phyloP scores from a whole-genome alignment of 2,888 invertebrate genomes.

The Drosophila sordidula region DNA sequence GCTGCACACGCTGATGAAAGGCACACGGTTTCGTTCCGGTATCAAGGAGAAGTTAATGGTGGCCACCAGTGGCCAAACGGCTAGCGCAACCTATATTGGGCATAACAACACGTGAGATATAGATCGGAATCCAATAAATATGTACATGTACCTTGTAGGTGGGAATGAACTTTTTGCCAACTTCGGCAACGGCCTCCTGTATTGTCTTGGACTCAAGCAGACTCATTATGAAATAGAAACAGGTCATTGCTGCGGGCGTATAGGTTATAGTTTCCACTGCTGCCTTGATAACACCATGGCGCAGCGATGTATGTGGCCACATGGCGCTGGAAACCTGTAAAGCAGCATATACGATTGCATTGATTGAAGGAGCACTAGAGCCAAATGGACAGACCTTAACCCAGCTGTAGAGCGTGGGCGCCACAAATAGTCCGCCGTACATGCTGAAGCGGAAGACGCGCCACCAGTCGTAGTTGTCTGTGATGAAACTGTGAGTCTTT shows the following conservation, averaged over 20 bases:
- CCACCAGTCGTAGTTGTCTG: constrained; percentile 88
- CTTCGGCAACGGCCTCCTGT: constrained; percentile 88
- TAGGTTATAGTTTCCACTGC: constrained; percentile 91
- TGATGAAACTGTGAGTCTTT: background rate
- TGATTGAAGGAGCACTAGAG: background rate
- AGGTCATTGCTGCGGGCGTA: constrained; percentile 91
- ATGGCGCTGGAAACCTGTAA: constrained; percentile 87
- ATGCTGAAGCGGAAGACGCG: constrained; percentile 90
- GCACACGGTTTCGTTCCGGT: constrained; percentile 90
- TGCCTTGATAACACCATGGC: constrained; percentile 91
- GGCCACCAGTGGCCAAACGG: constrained; percentile 90
- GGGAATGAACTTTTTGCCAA: constrained; percentile 90
- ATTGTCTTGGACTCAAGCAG: constrained; percentile 89
- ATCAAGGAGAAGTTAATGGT: constrained; percentile 90
- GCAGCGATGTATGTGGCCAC: constrained; percentile 90
- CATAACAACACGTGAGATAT: background rate
- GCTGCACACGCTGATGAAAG: constrained; percentile 90
- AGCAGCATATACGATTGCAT: background rate
- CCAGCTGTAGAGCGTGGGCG: constrained; percentile 93
- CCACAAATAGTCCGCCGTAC: constrained; percentile 93
- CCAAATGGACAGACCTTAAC: constrained; percentile 86
- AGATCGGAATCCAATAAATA: background rate
- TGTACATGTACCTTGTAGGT: constrained; percentile 86
- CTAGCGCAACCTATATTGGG: constrained; percentile 87
- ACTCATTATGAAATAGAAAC: constrained; percentile 92